Percentiles rank a stretch among this genome's conserved stretches.
phyloP scores from a whole-genome alignment of 92 coral and sea anemone species.

The Zoanthus sociatus region DNA sequence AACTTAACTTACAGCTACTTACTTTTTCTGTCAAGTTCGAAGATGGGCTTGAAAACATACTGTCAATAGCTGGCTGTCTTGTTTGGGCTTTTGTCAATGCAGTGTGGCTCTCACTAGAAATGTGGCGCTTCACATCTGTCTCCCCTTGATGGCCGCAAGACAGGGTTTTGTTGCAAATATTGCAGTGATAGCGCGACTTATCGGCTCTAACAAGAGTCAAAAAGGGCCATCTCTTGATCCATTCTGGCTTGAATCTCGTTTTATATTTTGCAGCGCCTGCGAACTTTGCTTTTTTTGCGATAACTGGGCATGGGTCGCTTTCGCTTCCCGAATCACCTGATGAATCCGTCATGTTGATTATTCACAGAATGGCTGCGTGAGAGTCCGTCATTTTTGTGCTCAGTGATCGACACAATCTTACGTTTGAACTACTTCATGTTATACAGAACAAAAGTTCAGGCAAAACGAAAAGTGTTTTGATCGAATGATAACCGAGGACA shows the following conservation, averaged over 20 bases:
- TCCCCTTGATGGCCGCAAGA: conserved; percentile 41
- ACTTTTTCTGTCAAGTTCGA: conserved; percentile 14
- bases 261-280: neutral
- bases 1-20: conserved; percentile 17
- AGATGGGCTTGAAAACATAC: conserved; percentile 21
- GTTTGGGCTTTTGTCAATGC: conserved; percentile 29
- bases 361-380: neutral
- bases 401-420: conserved; percentile 7
- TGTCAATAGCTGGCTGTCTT: conserved; percentile 41
- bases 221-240: neutral
- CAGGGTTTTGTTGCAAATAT: conserved; percentile 35
- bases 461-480: neutral
- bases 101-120: conserved; percentile 48
- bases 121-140: conserved; percentile 48
- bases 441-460: neutral
- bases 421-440: neutral
- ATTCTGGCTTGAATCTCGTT: neutral
- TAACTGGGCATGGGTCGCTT: conserved; percentile 10
- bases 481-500: neutral
- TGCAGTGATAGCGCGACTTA: conserved; percentile 18
- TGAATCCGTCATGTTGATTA: neutral
- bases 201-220: neutral
- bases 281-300: conserved; percentile 8
- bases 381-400: conserved; percentile 2
- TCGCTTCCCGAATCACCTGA: neutral